phyloP scores from a whole-genome alignment of 2,888 invertebrate species.

The Cryptophagus acutangulus region DNA sequence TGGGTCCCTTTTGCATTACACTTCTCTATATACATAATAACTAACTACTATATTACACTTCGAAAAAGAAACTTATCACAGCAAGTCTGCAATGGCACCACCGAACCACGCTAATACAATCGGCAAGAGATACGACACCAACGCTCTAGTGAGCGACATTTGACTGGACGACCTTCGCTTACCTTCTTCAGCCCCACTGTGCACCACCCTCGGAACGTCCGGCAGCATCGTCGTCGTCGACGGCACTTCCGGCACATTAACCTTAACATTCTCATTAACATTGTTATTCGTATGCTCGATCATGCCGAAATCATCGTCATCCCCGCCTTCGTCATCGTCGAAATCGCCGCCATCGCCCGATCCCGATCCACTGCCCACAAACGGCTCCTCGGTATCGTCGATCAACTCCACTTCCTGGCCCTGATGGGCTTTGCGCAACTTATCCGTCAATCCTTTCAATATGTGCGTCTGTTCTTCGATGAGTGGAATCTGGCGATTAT shows the following conservation, averaged over 20 bases:
- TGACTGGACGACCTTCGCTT: slow-evolving; percentile 14
- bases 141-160: slow-evolving; percentile 55
- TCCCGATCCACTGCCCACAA: slow-evolving; percentile 44
- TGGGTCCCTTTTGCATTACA: no score
- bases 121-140: slow-evolving; percentile 73
- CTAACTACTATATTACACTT: slow-evolving; percentile 14
- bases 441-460: slow-evolving; percentile 71
- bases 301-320: slow-evolving; percentile 2
- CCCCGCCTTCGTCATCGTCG: slow-evolving; percentile 31
- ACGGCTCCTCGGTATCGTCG: slow-evolving; percentile 41
- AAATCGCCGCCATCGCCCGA: slow-evolving; percentile 51
- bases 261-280: slow-evolving; percentile 12
- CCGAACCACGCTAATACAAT: slow-evolving; percentile 84
- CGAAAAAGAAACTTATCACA: slow-evolving; percentile 56
- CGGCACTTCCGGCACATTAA: not conserved
- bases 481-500: slow-evolving; percentile 22
- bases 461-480: slow-evolving; percentile 67
- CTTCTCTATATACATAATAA: not conserved
- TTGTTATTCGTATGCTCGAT: slow-evolving; percentile 14
- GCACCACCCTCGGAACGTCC: slow-evolving; percentile 14
- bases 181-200: no score
- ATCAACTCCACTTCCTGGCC: slow-evolving; percentile 77
- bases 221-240: slow-evolving; percentile 29
- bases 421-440: slow-evolving; percentile 83
- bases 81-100: slow-evolving; percentile 73